Conservation (phyloP, 2,797 vertebrate species). For the Cirrhinus molitorella region DNA sequence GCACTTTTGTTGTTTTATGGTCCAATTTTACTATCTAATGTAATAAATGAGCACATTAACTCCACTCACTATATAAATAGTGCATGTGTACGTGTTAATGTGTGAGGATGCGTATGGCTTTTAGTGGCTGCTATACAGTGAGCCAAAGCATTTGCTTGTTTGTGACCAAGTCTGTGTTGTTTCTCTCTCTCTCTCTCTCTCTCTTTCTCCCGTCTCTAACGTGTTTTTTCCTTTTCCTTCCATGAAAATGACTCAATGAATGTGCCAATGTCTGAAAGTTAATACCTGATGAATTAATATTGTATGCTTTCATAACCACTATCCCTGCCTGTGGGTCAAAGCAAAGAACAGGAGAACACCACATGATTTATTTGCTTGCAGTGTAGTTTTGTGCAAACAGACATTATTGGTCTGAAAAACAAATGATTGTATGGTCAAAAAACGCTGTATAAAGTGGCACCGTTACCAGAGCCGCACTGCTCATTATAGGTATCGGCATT, state of each 20-base stretch:
- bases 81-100: conserved; percentile 62
- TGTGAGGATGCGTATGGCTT: conserved; percentile 48
- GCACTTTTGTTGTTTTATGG: conserved; percentile 76
- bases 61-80: conserved; percentile 63
- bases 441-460: conserved; percentile 33
- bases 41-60: conserved; percentile 78
- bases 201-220: not conserved
- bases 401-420: conserved; percentile 47
- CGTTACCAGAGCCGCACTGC: conserved; percentile 31
- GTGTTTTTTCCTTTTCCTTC: not conserved
- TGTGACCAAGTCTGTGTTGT: conserved; percentile 42
- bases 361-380: conserved; percentile 47
- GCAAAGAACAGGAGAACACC: conserved; percentile 21
- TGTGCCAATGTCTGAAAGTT: conserved; percentile 53
- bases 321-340: conserved; percentile 50
- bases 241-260: conserved; percentile 51
- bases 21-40: conserved; percentile 73
- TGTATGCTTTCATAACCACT: conserved; percentile 52
- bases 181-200: conserved; percentile 11
- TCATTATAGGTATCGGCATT: conserved; percentile 40
- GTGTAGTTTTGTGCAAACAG: conserved; percentile 51
- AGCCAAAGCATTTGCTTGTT: conserved; percentile 42
- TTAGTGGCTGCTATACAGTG: conserved; percentile 48
- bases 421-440: conserved; percentile 50
- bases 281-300: conserved; percentile 59